phyloP scores from a whole-genome alignment of 1,140 invertebrate genomes.

The Bombus terrestris region DNA sequence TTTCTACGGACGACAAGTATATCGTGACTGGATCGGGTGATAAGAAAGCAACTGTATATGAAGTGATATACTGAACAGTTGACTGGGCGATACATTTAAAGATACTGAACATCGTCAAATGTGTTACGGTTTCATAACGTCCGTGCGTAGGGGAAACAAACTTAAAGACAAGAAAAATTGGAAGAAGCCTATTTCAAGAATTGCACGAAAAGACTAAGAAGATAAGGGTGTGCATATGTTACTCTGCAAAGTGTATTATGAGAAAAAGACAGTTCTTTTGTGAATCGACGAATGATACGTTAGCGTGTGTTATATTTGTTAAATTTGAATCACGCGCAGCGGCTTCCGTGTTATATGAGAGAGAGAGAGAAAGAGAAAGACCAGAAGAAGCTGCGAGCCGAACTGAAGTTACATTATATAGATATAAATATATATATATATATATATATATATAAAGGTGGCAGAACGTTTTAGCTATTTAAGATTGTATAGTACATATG shows the following conservation, averaged over 20 bases:
- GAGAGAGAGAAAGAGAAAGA: neutral
- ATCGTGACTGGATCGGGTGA: conserved; percentile 99
- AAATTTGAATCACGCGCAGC: conserved; percentile 29
- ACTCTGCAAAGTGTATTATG: neutral
- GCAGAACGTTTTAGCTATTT: conserved; percentile 69
- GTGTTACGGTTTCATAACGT: conserved; percentile 74
- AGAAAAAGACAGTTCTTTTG: neutral
- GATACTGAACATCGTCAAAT: conserved; percentile 9
- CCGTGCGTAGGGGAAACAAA: conserved; percentile 48
- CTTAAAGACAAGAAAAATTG: neutral
- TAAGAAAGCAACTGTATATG: conserved; percentile 99
- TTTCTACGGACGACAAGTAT: conserved; percentile 99
- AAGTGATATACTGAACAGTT: conserved; percentile 94
- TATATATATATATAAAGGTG: conserved; percentile 18
- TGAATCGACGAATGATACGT: conserved; percentile 1
- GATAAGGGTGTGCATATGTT: no score
- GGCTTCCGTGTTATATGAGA: neutral
- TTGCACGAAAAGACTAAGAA: neutral
- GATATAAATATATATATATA: conserved; percentile 20
- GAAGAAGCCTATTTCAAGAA: neutral
- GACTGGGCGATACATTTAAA: conserved; percentile 41
- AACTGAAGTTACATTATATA: conserved; percentile 69
- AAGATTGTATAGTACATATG: conserved; percentile 78
- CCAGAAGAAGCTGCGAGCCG: neutral
- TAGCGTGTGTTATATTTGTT: conserved; percentile 46